Evolutionary conservation across 2,888 invertebrate genomes (phyloP), one percentile per base, ranked within the genome.

Genomic region (Aradus depressus): DNA sequence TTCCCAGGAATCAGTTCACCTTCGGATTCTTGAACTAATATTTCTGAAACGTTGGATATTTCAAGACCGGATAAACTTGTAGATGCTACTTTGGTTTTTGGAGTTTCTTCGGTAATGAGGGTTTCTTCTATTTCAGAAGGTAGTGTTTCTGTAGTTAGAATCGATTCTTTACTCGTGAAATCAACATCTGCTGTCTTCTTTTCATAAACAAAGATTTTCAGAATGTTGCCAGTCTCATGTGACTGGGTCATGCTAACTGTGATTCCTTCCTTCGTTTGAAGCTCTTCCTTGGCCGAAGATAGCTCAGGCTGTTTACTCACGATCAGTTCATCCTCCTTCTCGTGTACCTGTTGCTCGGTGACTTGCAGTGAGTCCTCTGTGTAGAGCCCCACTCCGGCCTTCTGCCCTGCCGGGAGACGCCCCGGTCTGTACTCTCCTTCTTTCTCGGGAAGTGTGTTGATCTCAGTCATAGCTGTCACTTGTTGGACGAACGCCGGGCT

Each of bases 21-120:
- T 70, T 82, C 82, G 35, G 75, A 74, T 68, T 85, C 85, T 66
- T 82, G 79, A 6, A 78, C 63, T n/a, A 75, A 64, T 0, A 79
- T 71, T 60, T 76, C 72, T 5, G 73, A 72, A 23, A 73, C 63
- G 61, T 76, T 75, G 58, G 77, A 76, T 37, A 72, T 68, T 64
- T 79, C 77, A 47, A 81, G 66, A 42, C 74, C 69, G 41, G 71
- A 70, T 58, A 81, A 67, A 2, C 64, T 64, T 2, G 65, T 62
- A 22, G 65, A 63, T 1, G 70, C 70, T 3, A 55, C 58, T 60
- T 65, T 68, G 19, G 51, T 43, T 44, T 66, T 62, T 19, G 70
- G 67, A 58, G 68, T 64, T 51, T 71, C 71, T 19, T 65, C 64
- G 34, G 71, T 61, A 49, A 70, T 65, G 54, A 79, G 74, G 34